Percentiles rank a stretch among this genome's conserved stretches.
phyloP scores from a whole-genome alignment of 2,113 vertebrate species.

The Pomatostomus ruficeps region DNA sequence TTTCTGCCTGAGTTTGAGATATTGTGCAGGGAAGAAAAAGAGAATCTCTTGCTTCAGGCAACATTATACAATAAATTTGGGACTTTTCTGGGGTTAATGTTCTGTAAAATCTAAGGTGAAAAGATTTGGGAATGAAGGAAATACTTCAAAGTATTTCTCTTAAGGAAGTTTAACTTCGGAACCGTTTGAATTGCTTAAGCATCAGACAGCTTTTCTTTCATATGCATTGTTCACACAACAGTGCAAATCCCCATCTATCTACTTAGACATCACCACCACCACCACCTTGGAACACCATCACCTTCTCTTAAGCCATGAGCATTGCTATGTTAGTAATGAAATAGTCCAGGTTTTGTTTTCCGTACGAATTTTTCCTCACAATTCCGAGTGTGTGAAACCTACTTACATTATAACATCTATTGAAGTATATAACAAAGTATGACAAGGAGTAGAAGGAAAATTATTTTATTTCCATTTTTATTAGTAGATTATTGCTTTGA shows the following conservation, averaged over 20 bases:
- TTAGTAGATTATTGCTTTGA: neutral
- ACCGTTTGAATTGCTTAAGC: constrained; percentile 1
- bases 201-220: constrained; percentile 14
- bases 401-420: neutral
- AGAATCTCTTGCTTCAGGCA: neutral
- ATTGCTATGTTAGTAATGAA: neutral
- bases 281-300: neutral
- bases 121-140: neutral
- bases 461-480: neutral
- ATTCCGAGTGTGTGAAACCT: neutral
- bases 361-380: neutral
- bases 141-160: constrained; percentile 30
- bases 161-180: constrained; percentile 18
- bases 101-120: constrained; percentile 33
- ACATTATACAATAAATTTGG: neutral
- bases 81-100: constrained; percentile 22
- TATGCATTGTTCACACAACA: neutral
- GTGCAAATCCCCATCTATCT: neutral
- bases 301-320: neutral
- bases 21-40: neutral
- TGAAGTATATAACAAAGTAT: neutral
- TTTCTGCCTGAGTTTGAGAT: neutral
- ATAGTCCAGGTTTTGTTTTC: neutral
- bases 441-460: neutral
- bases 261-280: neutral